Evolutionary conservation across 1,140 invertebrate genomes (phyloP), one percentile per base, ranked within the genome.

Genomic region (Drosophila yakuba): DNA sequence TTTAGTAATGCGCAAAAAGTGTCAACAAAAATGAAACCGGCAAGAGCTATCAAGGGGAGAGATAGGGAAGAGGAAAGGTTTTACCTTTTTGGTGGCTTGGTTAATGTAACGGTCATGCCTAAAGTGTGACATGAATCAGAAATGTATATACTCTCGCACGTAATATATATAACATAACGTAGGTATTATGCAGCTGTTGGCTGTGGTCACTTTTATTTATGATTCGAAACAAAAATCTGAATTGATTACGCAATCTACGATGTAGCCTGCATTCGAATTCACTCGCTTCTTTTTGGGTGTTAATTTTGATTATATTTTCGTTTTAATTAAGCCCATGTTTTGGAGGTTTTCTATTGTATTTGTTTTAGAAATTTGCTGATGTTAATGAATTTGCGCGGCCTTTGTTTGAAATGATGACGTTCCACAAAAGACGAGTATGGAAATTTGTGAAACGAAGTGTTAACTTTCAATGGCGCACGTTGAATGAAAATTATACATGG

Each of bases 51-150:
- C 44, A 44, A 20, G 58, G 47, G 48, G 36, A 15, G 47, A 32
- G 15, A 25, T 4, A 25, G 17, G 43, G 43, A 17, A 25, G 50
- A 20, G 23, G 25, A 38, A 56, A 50, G 50, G 43, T 39, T 58
- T 64, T 71, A 57, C 73, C 79, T 66, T 66, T 66, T 67, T 63
- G 45, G 55, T 54, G 60, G 62, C 83, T 83, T 56, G 64, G 75
- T 61, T 51, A 84, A 75, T 84, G 80, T 84, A 83, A 79, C 80
- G 80, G 80, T 83, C 71, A 80, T 83, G 80, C 75, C 60, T 36
- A 73, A 62, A 68, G 67, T 82, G 61, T 61, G 74, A 60, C 76
- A 76, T 78, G 76, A 74, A 84, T 71, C 57, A 60, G 71, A 58
- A 71, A 69, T 25, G 28, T 20, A 56, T 69, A 57, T 12, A 11